Evolutionary conservation across 92 coral and sea anemone genomes (phyloP).

Genomic region (Isaurus tuberculatus): DNA sequence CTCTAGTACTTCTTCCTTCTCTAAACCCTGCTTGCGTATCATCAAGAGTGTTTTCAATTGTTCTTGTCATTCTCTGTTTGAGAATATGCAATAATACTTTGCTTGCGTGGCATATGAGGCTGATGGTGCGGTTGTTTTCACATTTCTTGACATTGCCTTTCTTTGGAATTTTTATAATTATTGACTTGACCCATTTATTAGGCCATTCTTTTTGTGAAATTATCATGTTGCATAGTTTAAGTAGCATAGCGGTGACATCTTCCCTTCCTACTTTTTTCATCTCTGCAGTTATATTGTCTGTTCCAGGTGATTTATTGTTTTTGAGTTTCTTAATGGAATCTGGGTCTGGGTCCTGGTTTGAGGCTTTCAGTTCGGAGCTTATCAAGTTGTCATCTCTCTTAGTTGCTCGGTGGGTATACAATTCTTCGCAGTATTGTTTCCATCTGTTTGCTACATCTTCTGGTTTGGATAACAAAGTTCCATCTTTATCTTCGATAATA

Average conservation of each 20-base stretch:
- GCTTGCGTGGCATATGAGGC: background rate
- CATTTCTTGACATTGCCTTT: background rate
- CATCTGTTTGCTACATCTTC: no score
- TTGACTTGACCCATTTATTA: background rate
- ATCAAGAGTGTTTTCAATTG: background rate
- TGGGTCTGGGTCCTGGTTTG: no score
- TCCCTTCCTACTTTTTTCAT: background rate
- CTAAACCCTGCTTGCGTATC: background rate
- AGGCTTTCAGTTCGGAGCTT: no score
- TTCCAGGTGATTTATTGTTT: background rate
- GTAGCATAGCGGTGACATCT: background rate
- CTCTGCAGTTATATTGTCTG: background rate
- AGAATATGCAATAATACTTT: no score
- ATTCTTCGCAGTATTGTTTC: no score
- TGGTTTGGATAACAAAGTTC: no score
- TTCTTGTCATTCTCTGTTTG: background rate
- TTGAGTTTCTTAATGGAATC: background rate
- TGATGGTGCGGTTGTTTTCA: background rate
- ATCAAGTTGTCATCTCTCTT: no score
- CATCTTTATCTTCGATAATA: no score
- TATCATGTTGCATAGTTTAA: background rate
- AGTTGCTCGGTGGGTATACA: no score
- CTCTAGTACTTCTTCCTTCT: slow-evolving; percentile 10
- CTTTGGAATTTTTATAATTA: no score
- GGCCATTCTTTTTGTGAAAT: background rate